These are phyloP conservation scores for Catostomus latipinnis DNA, from an alignment of 2,797 vertebrate genomes.

Conservation along the genomic window DNA sequence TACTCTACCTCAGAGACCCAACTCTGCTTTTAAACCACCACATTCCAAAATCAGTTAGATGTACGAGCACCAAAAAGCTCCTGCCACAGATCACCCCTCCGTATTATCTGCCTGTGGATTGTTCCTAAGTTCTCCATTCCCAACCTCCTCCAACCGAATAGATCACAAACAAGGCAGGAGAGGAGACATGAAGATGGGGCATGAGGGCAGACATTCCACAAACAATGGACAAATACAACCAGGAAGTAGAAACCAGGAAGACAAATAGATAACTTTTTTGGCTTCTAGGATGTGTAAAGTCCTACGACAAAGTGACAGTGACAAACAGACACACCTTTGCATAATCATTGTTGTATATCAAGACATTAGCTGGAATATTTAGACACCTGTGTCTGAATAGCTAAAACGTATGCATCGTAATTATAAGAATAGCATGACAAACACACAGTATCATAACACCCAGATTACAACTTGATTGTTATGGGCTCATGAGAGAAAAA, in stretches of 20 bases:
- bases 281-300: conserved; percentile 49
- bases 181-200: conserved; percentile 33
- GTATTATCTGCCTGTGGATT: conserved; percentile 35
- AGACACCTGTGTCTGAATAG: conserved; percentile 2
- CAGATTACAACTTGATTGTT: conserved; percentile 8
- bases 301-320: neutral
- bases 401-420: neutral
- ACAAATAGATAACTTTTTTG: conserved; percentile 33
- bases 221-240: conserved; percentile 61
- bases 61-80: conserved; percentile 14
- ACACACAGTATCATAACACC: neutral
- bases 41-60: conserved; percentile 28
- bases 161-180: conserved; percentile 45
- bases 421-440: neutral
- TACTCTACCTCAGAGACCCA: conserved; percentile 41
- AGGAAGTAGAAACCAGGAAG: conserved; percentile 45
- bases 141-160: conserved; percentile 54
- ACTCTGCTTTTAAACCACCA: conserved; percentile 29
- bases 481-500: neutral
- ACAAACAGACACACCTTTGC: conserved; percentile 38
- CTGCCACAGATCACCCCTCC: conserved; percentile 36
- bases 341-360: neutral
- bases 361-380: neutral
- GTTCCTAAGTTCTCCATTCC: conserved; percentile 42
- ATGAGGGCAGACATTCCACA: conserved; percentile 56